Evolutionary conservation across 2,888 invertebrate genomes (phyloP).

Genomic region (Pollenia amentaria): DNA sequence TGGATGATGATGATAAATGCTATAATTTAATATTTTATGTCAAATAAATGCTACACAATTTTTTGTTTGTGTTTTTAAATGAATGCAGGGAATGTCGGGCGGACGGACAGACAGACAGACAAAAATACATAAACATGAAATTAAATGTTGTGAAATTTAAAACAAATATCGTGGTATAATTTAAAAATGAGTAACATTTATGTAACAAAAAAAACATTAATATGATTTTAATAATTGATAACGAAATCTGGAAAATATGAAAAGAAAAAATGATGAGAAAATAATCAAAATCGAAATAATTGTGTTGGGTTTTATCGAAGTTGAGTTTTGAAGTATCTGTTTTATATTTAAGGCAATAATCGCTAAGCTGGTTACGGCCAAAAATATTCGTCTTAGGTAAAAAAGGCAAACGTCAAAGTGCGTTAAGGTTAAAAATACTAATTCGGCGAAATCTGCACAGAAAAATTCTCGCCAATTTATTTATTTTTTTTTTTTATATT

Average conservation of each 20-base stretch:
- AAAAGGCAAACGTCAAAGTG: not conserved
- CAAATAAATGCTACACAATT: slow-evolving; percentile 70
- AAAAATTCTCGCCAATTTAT: no score
- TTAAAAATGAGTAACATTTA: slow-evolving; percentile 18
- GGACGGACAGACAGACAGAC: not conserved
- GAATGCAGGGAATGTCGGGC: not conserved
- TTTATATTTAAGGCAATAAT: no score
- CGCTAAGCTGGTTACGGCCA: no score
- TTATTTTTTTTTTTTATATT: no score
- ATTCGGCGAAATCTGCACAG: no score
- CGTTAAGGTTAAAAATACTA: no score
- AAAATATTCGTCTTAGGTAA: no score
- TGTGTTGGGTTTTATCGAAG: not conserved
- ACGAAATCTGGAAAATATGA: not conserved
- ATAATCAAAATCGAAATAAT: not conserved
- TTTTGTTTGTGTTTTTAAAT: not conserved
- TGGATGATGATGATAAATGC: slow-evolving; percentile 77
- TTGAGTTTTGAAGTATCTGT: not conserved
- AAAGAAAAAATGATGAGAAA: slow-evolving; percentile 24
- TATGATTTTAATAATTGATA: slow-evolving; percentile 62
- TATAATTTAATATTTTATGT: slow-evolving; percentile 77
- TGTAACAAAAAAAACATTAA: slow-evolving; percentile 13
- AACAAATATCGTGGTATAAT: slow-evolving; percentile 59
- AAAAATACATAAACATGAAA: slow-evolving; percentile 42
- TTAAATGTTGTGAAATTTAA: slow-evolving; percentile 61